Evolutionary conservation across 2,113 vertebrate genomes (phyloP).

Genomic region (Phocoena sinus): DNA sequence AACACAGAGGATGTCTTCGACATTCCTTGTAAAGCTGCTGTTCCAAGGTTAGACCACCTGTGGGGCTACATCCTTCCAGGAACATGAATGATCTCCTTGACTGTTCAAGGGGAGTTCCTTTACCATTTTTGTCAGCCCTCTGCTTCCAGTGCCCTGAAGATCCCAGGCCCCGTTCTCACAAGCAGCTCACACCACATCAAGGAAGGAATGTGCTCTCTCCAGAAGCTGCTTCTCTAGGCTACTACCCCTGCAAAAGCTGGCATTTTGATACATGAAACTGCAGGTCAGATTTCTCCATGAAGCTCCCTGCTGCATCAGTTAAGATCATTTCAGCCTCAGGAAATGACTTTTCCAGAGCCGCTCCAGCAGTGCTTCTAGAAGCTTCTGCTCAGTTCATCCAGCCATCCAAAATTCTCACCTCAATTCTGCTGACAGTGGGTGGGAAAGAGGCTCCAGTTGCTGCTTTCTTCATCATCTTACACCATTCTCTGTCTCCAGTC

Average conservation of each 20-base stretch:
- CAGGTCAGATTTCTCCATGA: neutral
- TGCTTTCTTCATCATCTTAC: neutral
- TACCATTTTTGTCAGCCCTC: neutral
- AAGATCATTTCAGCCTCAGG: neutral
- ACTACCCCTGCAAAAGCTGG: neutral
- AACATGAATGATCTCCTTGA: neutral
- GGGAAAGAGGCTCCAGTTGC: neutral
- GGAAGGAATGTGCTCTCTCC: neutral
- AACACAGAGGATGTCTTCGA: neutral
- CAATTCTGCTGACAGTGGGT: too few relatives aligned
- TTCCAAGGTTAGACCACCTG: neutral
- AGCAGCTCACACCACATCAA: neutral
- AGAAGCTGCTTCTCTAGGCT: neutral
- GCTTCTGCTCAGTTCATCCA: neutral
- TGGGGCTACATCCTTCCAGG: neutral
- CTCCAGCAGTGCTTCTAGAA: neutral
- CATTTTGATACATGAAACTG: neutral
- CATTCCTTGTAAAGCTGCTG: neutral
- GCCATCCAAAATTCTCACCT: neutral
- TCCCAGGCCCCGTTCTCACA: neutral
- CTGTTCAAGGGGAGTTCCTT: neutral
- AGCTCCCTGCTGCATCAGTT: neutral
- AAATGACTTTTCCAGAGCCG: slow-evolving; percentile 43
- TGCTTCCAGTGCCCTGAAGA: neutral
- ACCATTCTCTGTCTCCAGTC: neutral